Conservation (phyloP, 2,888 invertebrate species). For the Andrena praecox region DNA sequence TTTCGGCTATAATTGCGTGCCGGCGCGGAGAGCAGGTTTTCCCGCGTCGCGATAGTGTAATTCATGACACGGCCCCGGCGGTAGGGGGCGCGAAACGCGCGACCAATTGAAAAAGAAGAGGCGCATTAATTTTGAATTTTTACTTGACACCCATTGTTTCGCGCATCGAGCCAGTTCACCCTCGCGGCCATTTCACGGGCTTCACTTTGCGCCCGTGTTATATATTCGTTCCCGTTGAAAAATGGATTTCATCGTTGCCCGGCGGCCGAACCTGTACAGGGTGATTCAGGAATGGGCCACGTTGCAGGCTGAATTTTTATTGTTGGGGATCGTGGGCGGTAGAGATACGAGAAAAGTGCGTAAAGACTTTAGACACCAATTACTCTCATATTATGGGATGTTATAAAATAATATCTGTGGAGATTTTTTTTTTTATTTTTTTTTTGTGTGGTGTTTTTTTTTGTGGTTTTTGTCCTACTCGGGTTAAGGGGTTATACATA, state of each 20-base stretch:
- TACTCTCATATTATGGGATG: background rate
- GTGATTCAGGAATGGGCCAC: conserved; percentile 6
- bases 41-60: conserved; percentile 21
- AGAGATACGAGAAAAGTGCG: background rate
- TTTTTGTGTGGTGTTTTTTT: no score
- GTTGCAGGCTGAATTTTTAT: background rate
- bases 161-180: conserved; percentile 34
- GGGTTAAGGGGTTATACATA: no score
- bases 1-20: conserved; percentile 27
- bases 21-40: background rate
- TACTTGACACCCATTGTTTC: conserved; percentile 56
- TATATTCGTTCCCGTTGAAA: conserved; percentile 56
- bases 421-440: no score
- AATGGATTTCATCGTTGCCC: conserved; percentile 65
- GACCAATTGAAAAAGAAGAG: conserved; percentile 45
- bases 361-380: background rate
- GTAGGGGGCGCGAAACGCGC: conserved; percentile 18
- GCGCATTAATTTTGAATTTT: conserved; percentile 61
- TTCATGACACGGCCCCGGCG: conserved; percentile 19
- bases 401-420: background rate
- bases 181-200: conserved; percentile 53
- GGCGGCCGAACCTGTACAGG: conserved; percentile 7
- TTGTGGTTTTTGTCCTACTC: no score
- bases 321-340: background rate
- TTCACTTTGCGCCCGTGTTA: conserved; percentile 54